Percentiles rank a stretch among this genome's conserved stretches.
Evolutionary conservation across 2,888 invertebrate genomes (phyloP).

Genomic region (Acleris sparsana): DNA sequence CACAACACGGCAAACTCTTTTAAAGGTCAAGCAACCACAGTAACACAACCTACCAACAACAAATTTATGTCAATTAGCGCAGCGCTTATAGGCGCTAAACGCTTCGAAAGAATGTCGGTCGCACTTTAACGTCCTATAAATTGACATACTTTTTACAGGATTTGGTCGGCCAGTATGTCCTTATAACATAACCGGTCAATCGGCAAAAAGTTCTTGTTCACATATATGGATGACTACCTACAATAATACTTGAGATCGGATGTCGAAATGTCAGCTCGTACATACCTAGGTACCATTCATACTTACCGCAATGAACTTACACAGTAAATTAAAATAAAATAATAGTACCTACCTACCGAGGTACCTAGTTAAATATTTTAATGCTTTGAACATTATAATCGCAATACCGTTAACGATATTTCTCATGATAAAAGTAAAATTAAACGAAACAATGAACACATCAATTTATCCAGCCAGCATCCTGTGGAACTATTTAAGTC

Average conservation of each 20-base stretch:
- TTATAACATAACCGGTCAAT: constrained; percentile 20
- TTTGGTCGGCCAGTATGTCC: constrained; percentile 16
- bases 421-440: constrained; percentile 29
- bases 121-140: constrained; percentile 7
- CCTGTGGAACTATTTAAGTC: not conserved
- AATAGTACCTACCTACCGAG: no score
- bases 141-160: constrained; percentile 14
- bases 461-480: constrained; percentile 11
- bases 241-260: constrained; percentile 10
- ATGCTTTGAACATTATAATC: not conserved
- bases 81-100: constrained; percentile 39
- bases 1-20: not conserved
- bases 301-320: no score
- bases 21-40: constrained; percentile 21
- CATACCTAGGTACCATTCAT: not conserved
- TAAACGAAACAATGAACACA: constrained; percentile 21
- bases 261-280: constrained; percentile 18
- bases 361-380: not conserved
- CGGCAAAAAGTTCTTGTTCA: constrained; percentile 18
- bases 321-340: not conserved
- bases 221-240: constrained; percentile 17
- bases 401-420: not conserved
- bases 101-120: constrained; percentile 25
- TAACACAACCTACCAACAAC: constrained; percentile 41
- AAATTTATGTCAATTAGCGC: constrained; percentile 53